Base-by-base conservation (phyloP, 2,797 vertebrate species). In the Crossoptilon crossoptilon region DNA sequence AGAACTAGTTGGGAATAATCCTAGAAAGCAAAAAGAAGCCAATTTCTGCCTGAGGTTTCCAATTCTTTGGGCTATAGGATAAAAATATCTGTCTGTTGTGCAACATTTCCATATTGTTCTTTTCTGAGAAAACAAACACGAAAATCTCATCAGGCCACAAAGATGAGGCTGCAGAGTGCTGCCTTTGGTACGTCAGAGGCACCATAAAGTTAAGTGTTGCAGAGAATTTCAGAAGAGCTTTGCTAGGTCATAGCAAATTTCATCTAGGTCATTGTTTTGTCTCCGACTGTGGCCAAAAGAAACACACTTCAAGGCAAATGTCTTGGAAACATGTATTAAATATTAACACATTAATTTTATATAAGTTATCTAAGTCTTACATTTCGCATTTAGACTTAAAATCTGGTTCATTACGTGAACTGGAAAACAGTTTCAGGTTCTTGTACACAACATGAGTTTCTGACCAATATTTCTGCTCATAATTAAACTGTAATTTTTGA, bases 11-110 rank as follows among this genome's bases (percentile, higher is more conserved):
- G 41, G 44, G 90, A 94, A 93, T 26, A 5, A 51, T 37, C 24
- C 29, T 37, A 63, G 63, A 64, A 90, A 74, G 14, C 4, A 68
- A 87, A 78, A 46, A 43, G 14, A 53, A 76, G 23, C 8, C 9
- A 17, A 68, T 35, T 90, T 87, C 66, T 93, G 48, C 35, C 53
- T 60, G 24, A 51, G 1, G 0, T 68, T 79, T 87, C 68, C 5
- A 2, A 48, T 49, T 79, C 46, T 1, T 68, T 0, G 1, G 63
- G n/a, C 7, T 27, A 4, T 2, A 92, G 48, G 23, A 5, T 11
- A 73, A 62, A 62, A 74, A 41, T 3, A 73, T 8, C 8, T 81
- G 22, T 21, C 64, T 90, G 39, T 73, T 60, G 44, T 4, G 8
- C 5, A 73, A 7, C 14, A 33, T 71, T 91, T 84, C 41, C 43